Percentiles rank a stretch among this genome's conserved stretches.
These are phyloP conservation scores for Zhengitettix transpicula DNA, from an alignment of 2,888 invertebrate genomes.

Conservation along the genomic window DNA sequence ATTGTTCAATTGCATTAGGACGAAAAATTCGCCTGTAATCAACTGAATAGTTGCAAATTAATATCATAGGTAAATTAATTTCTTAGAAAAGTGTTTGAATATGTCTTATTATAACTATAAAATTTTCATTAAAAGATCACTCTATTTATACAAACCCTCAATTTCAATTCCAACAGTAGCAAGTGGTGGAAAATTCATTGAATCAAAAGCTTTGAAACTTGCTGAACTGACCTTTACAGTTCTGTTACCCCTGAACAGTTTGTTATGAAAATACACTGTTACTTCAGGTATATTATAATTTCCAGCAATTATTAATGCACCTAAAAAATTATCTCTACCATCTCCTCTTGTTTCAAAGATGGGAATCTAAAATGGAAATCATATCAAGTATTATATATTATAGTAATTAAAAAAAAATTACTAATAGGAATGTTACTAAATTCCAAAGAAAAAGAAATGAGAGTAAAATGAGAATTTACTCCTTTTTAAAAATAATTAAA, in stretches of 20 bases:
- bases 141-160: constrained; percentile 31
- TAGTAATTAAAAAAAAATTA: too few relatives aligned
- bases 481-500: too few relatives aligned
- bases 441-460: too few relatives aligned
- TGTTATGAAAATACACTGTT: constrained; percentile 75
- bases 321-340: constrained; percentile 82
- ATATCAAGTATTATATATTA: too few relatives aligned
- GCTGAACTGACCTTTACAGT: constrained; percentile 58
- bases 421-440: too few relatives aligned
- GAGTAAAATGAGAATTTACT: too few relatives aligned
- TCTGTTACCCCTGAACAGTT: constrained; percentile 78
- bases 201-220: constrained; percentile 63
- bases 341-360: constrained; percentile 89
- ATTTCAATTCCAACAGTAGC: constrained; percentile 70
- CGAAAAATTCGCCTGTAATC: constrained; percentile 45
- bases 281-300: constrained; percentile 85
- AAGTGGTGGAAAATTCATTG: constrained; percentile 72
- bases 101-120: constrained; percentile 4
- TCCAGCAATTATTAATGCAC: constrained; percentile 78
- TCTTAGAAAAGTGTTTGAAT: too few relatives aligned
- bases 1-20: constrained; percentile 42
- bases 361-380: constrained; percentile 46
- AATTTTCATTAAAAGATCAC: not conserved
- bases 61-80: not conserved
- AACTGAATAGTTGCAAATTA: constrained; percentile 28